Base-by-base conservation (phyloP, 23 tunicate genomes). In the Aplidium turbinatum region DNA sequence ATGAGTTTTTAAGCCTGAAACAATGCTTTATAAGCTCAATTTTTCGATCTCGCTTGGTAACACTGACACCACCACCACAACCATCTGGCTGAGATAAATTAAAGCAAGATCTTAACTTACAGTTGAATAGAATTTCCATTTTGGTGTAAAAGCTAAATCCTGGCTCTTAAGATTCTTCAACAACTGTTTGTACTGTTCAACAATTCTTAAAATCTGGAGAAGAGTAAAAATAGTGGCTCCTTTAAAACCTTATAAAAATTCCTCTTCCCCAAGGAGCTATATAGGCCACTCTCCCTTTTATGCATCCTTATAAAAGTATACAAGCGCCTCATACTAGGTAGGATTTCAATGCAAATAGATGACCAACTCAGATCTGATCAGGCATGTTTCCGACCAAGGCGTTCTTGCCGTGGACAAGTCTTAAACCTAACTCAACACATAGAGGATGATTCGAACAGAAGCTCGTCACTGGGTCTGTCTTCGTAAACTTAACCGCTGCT, bases 401-500 rank as follows among this genome's bases (percentile, higher is more conserved):
- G 67, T 2, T 56, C 67, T 2, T n/a, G 66, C 29, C 20, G 48
- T 25, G 47, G 31, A 11, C 67, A 73, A 34, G 79, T 73, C 9
- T n/a, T 73, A 35, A 35, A 9, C 29, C 47, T 73, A 5, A 73
- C 79, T 3, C 47, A 56, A 21, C 25, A 31, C 30, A 73, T 56
- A 13, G 68, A 73, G 50, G 48, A 56, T 27, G 79, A 68, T 73
- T 55, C 24, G 79, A 73, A 24, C 5, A 21, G 47, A 56, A 57
- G 13, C 31, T 33, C 6, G 56, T 13, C 16, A 57, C 79, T 19
- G 79, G 26, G 20, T 28, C 79, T 7, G 79, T 73, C 7, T 73
- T 73, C 35, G 50, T 73, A n/a, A 47, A 56, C 48, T 47, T 73
- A n/a, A 19, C 79, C 20, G 79, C 79, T 55, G 79, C 68, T 19